Base-by-base conservation (phyloP, 2,888 invertebrate genomes). In the Gandaritis pyraliata region DNA sequence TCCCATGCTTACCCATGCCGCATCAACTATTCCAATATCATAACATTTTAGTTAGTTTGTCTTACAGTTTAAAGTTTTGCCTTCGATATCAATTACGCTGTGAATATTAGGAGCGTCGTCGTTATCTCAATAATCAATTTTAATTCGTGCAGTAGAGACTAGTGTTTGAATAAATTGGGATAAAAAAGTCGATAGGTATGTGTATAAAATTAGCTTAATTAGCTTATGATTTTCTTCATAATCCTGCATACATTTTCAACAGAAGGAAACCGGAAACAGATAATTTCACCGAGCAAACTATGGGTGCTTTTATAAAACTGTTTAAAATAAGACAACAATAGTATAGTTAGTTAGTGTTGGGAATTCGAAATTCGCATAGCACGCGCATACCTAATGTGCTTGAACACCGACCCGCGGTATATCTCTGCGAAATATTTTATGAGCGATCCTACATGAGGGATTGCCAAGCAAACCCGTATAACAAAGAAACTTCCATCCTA, bases 301-400 rank as follows among this genome's bases (percentile, higher is more conserved):
- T n/a, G n/a, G n/a, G n/a, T n/a, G n/a, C n/a, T n/a, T n/a, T n/a
- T n/a, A n/a, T 23, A 1, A 23, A 2, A 1, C 23, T 23, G 23
- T 23, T 76, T 74, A 76, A 80, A 77, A 77, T 72, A 18, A 74
- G 75, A 74, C 77, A 76, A 73, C 73, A 74, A 67, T 70, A 16
- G 16, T 45, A 78, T 80, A 68, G 75, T 78, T 75, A 76, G 78
- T 76, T 59, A 63, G 66, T 72, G 65, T 60, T 59, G 50, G 65
- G 59, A 72, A 70, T 72, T 69, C 64, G 60, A 65, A 64, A 67
- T 71, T 64, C 5, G 33, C 8, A 54, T 71, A 70, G 64, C 72
- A 72, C 61, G 65, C 45, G 66, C 66, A 69, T 69, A 71, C 56
- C 61, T 69, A 64, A 71, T 67, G 70, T 64, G 70, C 70, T 72